A percentile compares a stretch with the other conserved stretches of the same genome.
Conservation (phyloP, 1,140 invertebrate genomes). For the Pseudomyrmex gracilis region DNA sequence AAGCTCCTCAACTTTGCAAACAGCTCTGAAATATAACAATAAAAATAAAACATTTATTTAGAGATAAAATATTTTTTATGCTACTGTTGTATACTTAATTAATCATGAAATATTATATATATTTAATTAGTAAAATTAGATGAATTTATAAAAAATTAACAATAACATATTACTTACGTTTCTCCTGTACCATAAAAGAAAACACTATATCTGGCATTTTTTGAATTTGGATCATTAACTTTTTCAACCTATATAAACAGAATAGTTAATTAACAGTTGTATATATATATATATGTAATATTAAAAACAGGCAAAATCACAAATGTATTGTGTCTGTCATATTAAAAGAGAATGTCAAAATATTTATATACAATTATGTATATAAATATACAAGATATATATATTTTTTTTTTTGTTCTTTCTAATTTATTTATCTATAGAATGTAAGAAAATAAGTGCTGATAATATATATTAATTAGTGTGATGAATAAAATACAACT, state of each 20-base stretch:
- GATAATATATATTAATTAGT: background rate
- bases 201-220: conserved; percentile 94
- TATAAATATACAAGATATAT: background rate
- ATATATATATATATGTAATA: background rate
- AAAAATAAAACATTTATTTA: conserved; percentile 21
- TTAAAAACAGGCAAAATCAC: too few relatives aligned
- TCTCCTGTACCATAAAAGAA: conserved; percentile 98
- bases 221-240: conserved; percentile 88
- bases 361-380: background rate
- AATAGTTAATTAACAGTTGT: conserved; percentile 30
- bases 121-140: too few relatives aligned
- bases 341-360: background rate
- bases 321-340: too few relatives aligned
- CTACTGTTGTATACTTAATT: too few relatives aligned
- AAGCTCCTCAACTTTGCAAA: conserved; percentile 86
- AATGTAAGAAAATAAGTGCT: background rate
- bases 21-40: conserved; percentile 78
- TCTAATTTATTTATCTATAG: background rate
- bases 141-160: background rate
- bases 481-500: background rate
- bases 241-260: conserved; percentile 89
- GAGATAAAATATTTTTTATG: too few relatives aligned
- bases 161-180: conserved; percentile 89
- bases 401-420: too few relatives aligned
- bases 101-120: too few relatives aligned